These are phyloP conservation scores for Cygnus olor DNA, from an alignment of 2,797 vertebrate species.

Conservation along the genomic window DNA sequence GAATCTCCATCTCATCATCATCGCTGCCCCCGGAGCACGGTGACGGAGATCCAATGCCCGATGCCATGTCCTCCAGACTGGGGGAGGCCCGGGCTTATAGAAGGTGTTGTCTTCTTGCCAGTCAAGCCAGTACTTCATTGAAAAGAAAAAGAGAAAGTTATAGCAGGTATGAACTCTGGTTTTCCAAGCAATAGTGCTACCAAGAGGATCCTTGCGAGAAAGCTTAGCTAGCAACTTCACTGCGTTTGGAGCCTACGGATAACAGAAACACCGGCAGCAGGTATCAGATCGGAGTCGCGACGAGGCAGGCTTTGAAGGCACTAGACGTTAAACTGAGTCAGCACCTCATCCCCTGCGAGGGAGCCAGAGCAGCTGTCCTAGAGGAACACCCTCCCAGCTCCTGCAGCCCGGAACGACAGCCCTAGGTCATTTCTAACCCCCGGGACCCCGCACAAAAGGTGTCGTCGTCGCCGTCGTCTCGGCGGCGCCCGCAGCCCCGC, in stretches of 20 bases:
- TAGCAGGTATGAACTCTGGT: background rate
- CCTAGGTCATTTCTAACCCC: background rate
- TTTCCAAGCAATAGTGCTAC: conserved; percentile 24
- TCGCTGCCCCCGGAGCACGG: conserved; percentile 81
- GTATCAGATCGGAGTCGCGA: background rate
- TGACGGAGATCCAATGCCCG: conserved; percentile 80
- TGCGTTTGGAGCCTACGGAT: background rate
- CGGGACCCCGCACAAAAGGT: too few relatives aligned
- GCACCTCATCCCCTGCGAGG: background rate
- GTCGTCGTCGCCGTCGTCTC: too few relatives aligned
- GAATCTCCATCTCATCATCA: conserved; percentile 81
- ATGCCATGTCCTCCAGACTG: conserved; percentile 77
- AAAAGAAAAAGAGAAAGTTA: conserved; percentile 31
- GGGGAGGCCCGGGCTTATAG: conserved; percentile 31
- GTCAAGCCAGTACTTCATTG: background rate
- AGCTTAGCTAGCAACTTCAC: conserved; percentile 35
- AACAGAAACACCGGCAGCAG: background rate
- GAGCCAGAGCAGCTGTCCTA: conserved; percentile 9
- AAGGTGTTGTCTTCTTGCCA: background rate
- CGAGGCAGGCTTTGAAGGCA: background rate
- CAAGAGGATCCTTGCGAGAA: background rate
- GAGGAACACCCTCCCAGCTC: background rate
- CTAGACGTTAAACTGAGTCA: conserved; percentile 33
- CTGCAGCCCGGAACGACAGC: background rate
- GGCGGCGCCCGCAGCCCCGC: background rate